Percentiles rank a stretch among this genome's conserved stretches.
Conservation (phyloP, 2,797 vertebrate genomes). For the Diplodus sargus region DNA sequence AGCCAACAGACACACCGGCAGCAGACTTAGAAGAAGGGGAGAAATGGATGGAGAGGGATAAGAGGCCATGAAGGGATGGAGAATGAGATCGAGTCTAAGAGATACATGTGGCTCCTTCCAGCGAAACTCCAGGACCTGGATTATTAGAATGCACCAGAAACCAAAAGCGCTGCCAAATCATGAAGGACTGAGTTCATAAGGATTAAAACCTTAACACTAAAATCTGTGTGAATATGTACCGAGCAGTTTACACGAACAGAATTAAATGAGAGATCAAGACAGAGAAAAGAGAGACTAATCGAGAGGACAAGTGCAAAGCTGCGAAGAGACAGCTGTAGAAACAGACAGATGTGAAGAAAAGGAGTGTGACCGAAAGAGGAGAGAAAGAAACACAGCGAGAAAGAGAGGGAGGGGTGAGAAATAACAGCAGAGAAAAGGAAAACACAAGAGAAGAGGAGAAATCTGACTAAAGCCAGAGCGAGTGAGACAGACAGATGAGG, state of each 20-base stretch:
- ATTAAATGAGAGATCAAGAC: slow-evolving; percentile 21
- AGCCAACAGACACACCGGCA: slow-evolving; percentile 73
- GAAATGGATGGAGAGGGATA: slow-evolving; percentile 20
- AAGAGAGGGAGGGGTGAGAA: slow-evolving; percentile 53
- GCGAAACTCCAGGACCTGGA: neutral
- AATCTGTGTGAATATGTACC: neutral
- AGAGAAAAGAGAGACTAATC: slow-evolving; percentile 5
- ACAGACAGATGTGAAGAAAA: slow-evolving; percentile 51
- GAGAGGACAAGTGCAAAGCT: slow-evolving; percentile 55
- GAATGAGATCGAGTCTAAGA: neutral
- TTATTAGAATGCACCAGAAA: neutral
- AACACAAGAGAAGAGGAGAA: slow-evolving; percentile 41
- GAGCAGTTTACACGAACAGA: neutral
- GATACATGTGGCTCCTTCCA: neutral
- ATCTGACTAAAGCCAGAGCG: slow-evolving; percentile 44
- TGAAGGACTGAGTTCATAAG: neutral
- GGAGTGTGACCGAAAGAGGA: slow-evolving; percentile 27
- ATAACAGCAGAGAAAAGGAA: slow-evolving; percentile 55
- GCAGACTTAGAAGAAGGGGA: slow-evolving; percentile 40
- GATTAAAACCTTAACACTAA: neutral
- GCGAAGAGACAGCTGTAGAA: slow-evolving; percentile 68
- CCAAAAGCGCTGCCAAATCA: neutral
- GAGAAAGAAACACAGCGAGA: slow-evolving; percentile 21
- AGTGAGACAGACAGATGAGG: slow-evolving; percentile 58
- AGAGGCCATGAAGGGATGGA: neutral